phyloP scores from a whole-genome alignment of 1,140 invertebrate genomes.

The Samia ricini region DNA sequence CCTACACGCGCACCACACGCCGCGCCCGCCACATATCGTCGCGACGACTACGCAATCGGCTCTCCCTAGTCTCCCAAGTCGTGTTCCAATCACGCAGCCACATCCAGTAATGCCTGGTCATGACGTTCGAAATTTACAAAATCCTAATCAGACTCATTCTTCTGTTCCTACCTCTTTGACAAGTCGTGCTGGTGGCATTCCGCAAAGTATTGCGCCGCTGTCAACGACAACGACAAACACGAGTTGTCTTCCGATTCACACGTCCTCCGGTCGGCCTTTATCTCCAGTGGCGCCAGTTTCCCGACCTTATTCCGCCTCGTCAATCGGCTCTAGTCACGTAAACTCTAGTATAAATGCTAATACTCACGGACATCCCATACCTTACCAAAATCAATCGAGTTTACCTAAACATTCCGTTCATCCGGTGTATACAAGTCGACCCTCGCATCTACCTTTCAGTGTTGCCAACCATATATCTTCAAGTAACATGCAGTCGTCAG shows the following conservation, averaged over 20 bases:
- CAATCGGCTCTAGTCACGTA: conserved; percentile 73
- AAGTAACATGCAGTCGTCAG: conserved; percentile 43
- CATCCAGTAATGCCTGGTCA: conserved; percentile 76
- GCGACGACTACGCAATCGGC: conserved; percentile 54
- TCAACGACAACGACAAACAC: conserved; percentile 53
- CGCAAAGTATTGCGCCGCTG: conserved; percentile 76
- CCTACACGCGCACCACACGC: conserved; percentile 61
- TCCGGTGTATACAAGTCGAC: conserved; percentile 52
- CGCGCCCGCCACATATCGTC: conserved; percentile 64
- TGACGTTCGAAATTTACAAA: conserved; percentile 48
- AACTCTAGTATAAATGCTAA: conserved; percentile 70
- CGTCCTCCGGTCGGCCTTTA: conserved; percentile 42
- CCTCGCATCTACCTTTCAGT: conserved; percentile 61
- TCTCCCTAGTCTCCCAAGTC: conserved; percentile 50
- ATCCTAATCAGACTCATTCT: conserved; percentile 66
- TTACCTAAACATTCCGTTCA: conserved; percentile 71
- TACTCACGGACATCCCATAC: conserved; percentile 62
- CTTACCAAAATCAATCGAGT: conserved; percentile 67
- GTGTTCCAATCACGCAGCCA: conserved; percentile 74
- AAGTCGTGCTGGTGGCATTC: conserved; percentile 71
- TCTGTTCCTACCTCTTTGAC: conserved; percentile 79
- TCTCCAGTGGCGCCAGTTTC: conserved; percentile 57
- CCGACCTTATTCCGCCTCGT: conserved; percentile 53
- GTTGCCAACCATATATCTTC: conserved; percentile 59
- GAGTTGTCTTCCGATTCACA: conserved; percentile 63